A percentile compares a stretch with the other conserved stretches of the same genome.
Conservation (phyloP, 2,113 vertebrate species). For the Sturnira hondurensis region DNA sequence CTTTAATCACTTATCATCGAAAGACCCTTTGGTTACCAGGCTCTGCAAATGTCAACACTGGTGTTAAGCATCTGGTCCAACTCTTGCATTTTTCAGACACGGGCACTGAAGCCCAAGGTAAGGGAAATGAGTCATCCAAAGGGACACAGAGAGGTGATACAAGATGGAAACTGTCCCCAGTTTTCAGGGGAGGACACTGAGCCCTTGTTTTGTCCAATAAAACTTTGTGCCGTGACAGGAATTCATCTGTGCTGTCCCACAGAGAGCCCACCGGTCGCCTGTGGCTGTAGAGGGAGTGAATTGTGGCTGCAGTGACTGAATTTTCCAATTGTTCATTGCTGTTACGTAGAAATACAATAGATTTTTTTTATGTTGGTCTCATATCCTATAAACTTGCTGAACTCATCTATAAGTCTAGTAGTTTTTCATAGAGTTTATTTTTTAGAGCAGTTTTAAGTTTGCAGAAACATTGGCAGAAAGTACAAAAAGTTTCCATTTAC, state of each 20-base stretch:
- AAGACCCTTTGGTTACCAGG: not conserved
- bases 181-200: not conserved
- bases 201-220: not conserved
- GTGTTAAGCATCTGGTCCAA: not conserved
- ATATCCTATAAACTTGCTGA: not conserved
- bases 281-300: not conserved
- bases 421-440: not conserved
- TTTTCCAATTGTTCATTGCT: not conserved
- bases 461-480: not conserved
- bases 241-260: too few species aligned
- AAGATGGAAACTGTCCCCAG: not conserved
- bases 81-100: not conserved
- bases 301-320: not conserved
- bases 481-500: not conserved
- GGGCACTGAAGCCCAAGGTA: not conserved
- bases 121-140: not conserved
- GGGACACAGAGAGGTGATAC: accelerated
- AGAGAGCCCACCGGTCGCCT: not conserved
- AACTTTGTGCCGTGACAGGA: not conserved
- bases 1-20: not conserved
- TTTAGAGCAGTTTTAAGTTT: not conserved
- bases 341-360: not conserved
- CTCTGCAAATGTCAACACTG: not conserved
- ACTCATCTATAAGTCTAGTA: not conserved
- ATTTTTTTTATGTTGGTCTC: not conserved